Percentiles rank a stretch among this genome's conserved stretches.
Evolutionary conservation across 1,140 invertebrate genomes (phyloP).

Genomic region (Bacillus rossius): DNA sequence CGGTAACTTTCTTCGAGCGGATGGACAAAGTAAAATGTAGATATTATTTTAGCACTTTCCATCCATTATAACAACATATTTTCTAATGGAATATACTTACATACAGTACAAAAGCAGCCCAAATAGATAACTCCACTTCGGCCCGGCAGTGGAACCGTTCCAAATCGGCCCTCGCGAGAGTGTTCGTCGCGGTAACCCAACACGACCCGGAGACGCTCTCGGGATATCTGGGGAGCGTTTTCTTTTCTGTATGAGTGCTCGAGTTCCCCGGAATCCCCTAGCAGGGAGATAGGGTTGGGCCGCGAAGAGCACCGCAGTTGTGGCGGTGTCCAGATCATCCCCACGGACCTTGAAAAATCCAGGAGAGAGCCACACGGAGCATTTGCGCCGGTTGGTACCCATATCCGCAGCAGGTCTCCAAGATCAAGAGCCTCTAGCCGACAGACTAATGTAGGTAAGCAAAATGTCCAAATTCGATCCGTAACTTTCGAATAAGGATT

Average conservation of each 20-base stretch:
- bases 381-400: slow-evolving; percentile 54
- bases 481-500: slow-evolving; percentile 69
- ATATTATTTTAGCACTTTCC: no score
- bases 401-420: slow-evolving; percentile 85
- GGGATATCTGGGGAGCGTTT: slow-evolving; percentile 69
- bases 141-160: slow-evolving; percentile 62
- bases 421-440: slow-evolving; percentile 85
- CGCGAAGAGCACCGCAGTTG: slow-evolving; percentile 65
- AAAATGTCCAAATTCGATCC: slow-evolving; percentile 77
- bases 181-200: slow-evolving; percentile 58
- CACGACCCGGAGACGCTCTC: slow-evolving; percentile 63
- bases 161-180: slow-evolving; percentile 45
- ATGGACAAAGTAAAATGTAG: no score
- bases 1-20: no score
- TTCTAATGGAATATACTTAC: no score
- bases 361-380: slow-evolving; percentile 61
- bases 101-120: no score
- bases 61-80: no score
- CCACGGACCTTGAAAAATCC: slow-evolving; percentile 72
- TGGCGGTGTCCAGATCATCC: slow-evolving; percentile 59
- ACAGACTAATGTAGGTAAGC: slow-evolving; percentile 87
- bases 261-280: slow-evolving; percentile 67
- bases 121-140: no score
- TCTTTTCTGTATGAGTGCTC: slow-evolving; percentile 71
- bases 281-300: slow-evolving; percentile 62